These are phyloP conservation scores for Pteropus rufus DNA, from an alignment of 2,797 vertebrate genomes.

Conservation along the genomic window DNA sequence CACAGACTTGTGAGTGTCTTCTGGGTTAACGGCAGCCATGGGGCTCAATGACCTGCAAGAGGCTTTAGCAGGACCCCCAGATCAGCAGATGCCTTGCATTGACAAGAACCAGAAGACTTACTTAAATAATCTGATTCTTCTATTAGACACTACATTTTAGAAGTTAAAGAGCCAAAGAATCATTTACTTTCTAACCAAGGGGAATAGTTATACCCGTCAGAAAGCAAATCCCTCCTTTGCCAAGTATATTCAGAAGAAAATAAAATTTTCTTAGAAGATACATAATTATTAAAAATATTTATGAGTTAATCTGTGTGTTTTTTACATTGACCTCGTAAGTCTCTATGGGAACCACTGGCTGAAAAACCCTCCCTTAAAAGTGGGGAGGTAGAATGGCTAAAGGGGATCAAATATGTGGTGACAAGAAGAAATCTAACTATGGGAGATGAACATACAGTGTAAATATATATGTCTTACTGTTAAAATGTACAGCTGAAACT, in stretches of 20 bases:
- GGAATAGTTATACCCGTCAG: neutral
- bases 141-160: neutral
- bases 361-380: neutral
- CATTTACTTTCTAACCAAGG: neutral
- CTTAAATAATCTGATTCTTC: neutral
- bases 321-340: neutral
- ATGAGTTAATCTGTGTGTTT: neutral
- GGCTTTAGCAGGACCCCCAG: fast-evolving
- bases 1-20: no score
- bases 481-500: no score
- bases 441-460: no score
- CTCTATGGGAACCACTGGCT: fast-evolving
- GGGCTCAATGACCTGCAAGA: fast-evolving
- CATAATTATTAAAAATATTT: neutral
- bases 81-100: neutral
- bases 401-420: no score
- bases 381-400: no score
- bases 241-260: neutral
- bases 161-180: neutral
- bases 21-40: fast-evolving
- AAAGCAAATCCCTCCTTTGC: neutral
- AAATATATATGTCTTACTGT: no score
- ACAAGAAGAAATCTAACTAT: no score
- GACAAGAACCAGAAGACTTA: neutral
- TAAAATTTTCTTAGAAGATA: neutral